Evolutionary conservation across 2,797 vertebrate genomes (phyloP), one percentile per base, ranked within the genome.

Genomic region (Mergus octosetaceus): DNA sequence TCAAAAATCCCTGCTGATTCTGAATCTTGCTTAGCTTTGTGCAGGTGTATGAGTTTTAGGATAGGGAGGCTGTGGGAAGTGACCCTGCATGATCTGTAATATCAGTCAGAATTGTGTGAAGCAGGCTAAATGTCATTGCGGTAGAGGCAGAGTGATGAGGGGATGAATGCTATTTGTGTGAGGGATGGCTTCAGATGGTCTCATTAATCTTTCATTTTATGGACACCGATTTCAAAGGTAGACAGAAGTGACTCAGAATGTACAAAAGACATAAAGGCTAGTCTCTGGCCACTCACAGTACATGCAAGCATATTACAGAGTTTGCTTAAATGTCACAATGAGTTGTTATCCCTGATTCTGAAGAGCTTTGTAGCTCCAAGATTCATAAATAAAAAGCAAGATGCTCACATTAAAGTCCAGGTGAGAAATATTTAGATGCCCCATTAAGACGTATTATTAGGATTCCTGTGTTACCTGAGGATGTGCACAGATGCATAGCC

Each of bases 121-220:
- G 39, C 83, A 78, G 64, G 16, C 58, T 90, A 94, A 96, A 96
- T 96, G 90, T 90, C 85, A 92, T 83, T 86, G 69, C 80, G 77
- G 51, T 60, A 74, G 32, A 95, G 88, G 62, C 28, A 96, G 72
- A 90, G 78, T 66, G 92, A 94, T 75, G 89, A 89, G 65, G n/a
- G 66, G 49, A 69, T 95, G 85, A 87, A 95, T 85, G 75, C 39
- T 93, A 91, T 95, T 91, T 90, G 82, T 21, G 39, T 64, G 73
- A 91, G 81, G 91, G 72, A 88, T 79, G 74, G 56, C 82, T 93
- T 72, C 74, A 85, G 71, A 94, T 27, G 24, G 74, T 78, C 76
- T 93, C 89, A 96, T 97, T 96, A 94, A 92, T 96, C 86, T 96
- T 96, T 95, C 80, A 72, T 95, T 95, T 96, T 95, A 95, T 34